Base-by-base conservation (phyloP, 2,888 invertebrate species). In the Rambutsinella grinnellia region DNA sequence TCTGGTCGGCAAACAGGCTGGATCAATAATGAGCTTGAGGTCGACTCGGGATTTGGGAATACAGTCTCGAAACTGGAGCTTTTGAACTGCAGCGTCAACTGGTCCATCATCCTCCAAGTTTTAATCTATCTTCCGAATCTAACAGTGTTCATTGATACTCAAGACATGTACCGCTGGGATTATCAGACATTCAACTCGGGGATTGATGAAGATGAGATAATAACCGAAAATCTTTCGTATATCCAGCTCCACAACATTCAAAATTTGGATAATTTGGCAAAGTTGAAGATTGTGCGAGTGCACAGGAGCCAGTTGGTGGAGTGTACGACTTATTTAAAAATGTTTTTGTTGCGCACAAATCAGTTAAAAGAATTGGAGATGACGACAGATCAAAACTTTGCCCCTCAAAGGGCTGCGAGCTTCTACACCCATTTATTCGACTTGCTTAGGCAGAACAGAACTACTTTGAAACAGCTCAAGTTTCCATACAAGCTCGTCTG, bases 351-450 rank as follows among this genome's bases (percentile, higher is more conserved):
- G 1, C 28, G 69, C 5, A 82, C 78, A 44, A 53, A 58, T 2
- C 53, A 71, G 3, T 21, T 83, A 10, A 76, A 76, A 49, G 61
- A 78, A 5, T 47, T 83, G 44, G 79, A 80, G 28, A 51, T 83
- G 8, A 82, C 81, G 0, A 82, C 83, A 0, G 83, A 83, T 24
- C 82, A 82, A 68, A 80, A 78, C 44, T 81, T 83, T 65, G 81
- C 78, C 8, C 81, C 80, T 0, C 80, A 80, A 24, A 51, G 81
- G 15, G 80, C 68, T 13, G 47, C 61, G 6, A 69, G 70, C 17
- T 79, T 83, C 61, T 83, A 82, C 57, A 66, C 70, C 3, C 61
- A 78, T 44, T 53, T 83, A 3, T 78, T 58, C 6, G 56, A 28
- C n/a, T 54, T 82, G 0, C 58, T 81, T 0, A 19, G 51, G 8